phyloP scores from a whole-genome alignment of 2,797 vertebrate genomes.

The Oreochromis mossambicus region DNA sequence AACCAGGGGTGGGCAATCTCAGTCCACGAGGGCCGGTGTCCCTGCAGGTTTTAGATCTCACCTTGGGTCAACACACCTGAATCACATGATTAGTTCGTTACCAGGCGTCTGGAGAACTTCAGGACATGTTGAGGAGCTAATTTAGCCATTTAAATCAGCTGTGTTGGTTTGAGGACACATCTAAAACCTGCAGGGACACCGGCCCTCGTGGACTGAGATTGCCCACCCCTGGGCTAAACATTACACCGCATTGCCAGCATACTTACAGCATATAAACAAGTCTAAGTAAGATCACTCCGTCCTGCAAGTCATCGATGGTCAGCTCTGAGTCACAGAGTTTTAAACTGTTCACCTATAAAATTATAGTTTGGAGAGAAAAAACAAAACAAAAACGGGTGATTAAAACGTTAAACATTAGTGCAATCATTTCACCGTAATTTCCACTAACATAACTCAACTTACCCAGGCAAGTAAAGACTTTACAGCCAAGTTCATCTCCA shows the following conservation, averaged over 20 bases:
- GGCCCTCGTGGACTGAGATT: no score
- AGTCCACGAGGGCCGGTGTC: no score
- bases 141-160: no score
- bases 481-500: constrained; percentile 46
- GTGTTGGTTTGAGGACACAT: no score
- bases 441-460: neutral
- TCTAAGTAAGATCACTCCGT: constrained; percentile 79
- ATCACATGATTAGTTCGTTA: no score
- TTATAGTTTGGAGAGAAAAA: neutral
- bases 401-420: neutral
- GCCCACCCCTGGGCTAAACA: neutral
- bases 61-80: no score
- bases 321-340: constrained; percentile 62
- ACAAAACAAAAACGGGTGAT: neutral
- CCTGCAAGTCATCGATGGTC: constrained; percentile 74
- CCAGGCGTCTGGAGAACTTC: no score
- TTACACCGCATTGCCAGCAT: neutral
- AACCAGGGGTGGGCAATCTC: neutral
- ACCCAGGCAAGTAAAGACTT: constrained; percentile 68
- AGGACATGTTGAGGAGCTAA: no score
- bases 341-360: constrained; percentile 81
- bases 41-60: no score
- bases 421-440: neutral
- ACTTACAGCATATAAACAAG: constrained; percentile 86
- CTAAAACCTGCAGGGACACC: no score